phyloP scores from a whole-genome alignment of 2,113 vertebrate genomes.

The Alaudala cheleensis region DNA sequence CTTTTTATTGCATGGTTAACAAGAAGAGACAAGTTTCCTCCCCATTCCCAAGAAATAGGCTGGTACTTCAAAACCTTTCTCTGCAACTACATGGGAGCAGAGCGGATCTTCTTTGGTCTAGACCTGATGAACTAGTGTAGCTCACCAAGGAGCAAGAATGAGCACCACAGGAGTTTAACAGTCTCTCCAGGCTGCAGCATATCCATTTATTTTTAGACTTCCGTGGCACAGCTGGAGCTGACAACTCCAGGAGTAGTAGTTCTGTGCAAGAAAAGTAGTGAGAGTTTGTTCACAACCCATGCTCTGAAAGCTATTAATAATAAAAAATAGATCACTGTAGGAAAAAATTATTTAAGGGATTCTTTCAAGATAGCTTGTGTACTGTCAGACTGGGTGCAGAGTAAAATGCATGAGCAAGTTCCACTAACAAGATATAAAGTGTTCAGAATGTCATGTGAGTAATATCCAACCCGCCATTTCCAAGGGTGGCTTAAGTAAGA shows the following conservation, averaged over 20 bases:
- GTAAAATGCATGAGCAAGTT: not conserved
- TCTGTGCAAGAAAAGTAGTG: slow-evolving; percentile 35
- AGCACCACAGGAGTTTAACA: not conserved
- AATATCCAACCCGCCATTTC: not conserved
- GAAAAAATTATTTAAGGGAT: not conserved
- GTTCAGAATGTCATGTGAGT: not conserved
- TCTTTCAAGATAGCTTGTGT: not conserved
- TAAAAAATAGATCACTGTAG: slow-evolving; percentile 1
- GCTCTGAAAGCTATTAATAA: slow-evolving; percentile 45
- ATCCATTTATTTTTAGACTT: slow-evolving; percentile 47
- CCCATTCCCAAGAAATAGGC: slow-evolving; percentile 17
- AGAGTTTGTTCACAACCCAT: not conserved
- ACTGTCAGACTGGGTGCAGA: not conserved
- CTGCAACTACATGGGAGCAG: not conserved
- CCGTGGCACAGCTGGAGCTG: slow-evolving; percentile 40
- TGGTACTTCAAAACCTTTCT: slow-evolving; percentile 28
- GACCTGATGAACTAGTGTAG: slow-evolving; percentile 19
- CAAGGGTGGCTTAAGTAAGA: not conserved
- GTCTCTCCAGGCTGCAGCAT: slow-evolving; percentile 37
- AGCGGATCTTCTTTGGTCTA: not conserved
- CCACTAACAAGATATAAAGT: not conserved
- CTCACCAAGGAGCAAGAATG: slow-evolving; percentile 33
- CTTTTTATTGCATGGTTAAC: slow-evolving; percentile 53
- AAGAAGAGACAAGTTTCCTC: slow-evolving; percentile 50
- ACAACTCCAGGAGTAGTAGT: slow-evolving; percentile 31